Evolutionary conservation across 2,888 invertebrate species (phyloP).

Genomic region (Pollenia labialis): DNA sequence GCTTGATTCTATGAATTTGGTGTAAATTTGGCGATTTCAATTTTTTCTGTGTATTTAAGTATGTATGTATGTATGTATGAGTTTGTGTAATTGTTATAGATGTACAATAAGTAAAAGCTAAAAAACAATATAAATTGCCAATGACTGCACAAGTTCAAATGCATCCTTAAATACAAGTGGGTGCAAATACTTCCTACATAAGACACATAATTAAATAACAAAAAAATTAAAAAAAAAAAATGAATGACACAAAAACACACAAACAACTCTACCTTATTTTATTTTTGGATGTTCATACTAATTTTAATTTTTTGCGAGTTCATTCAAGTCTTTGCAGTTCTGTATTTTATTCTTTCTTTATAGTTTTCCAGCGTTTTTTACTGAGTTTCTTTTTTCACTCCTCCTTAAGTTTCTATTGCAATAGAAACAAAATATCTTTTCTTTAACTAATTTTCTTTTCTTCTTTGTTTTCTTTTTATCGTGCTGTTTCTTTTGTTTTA

Average conservation of each 20-base stretch:
- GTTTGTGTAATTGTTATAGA: not conserved
- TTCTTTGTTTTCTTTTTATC: conserved; percentile 28
- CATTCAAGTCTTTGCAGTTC: not conserved
- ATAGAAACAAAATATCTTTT: conserved; percentile 22
- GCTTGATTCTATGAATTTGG: not conserved
- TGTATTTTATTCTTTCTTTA: conserved; percentile 33
- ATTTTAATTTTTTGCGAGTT: conserved; percentile 42
- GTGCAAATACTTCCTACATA: conserved; percentile 1
- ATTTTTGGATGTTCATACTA: conserved; percentile 28
- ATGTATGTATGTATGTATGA: not conserved
- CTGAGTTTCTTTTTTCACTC: conserved; percentile 3
- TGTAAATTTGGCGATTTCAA: not conserved
- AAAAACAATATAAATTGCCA: conserved; percentile 72
- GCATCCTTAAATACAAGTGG: conserved; percentile 45
- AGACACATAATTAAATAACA: conserved; percentile 48
- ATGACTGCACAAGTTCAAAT: conserved; percentile 73
- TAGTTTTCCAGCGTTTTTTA: conserved; percentile 1
- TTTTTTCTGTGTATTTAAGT: not conserved
- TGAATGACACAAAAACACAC: not conserved
- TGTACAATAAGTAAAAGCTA: conserved; percentile 40
- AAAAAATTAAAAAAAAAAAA: conserved; percentile 26
- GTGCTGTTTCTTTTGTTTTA: conserved; percentile 75
- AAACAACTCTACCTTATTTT: not conserved
- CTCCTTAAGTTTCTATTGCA: conserved; percentile 36
- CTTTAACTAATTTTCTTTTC: conserved; percentile 38